Percentiles rank a stretch among this genome's conserved stretches.
Conservation (phyloP, 2,888 invertebrate genomes). For the Caenorhabditis drosophilae region DNA sequence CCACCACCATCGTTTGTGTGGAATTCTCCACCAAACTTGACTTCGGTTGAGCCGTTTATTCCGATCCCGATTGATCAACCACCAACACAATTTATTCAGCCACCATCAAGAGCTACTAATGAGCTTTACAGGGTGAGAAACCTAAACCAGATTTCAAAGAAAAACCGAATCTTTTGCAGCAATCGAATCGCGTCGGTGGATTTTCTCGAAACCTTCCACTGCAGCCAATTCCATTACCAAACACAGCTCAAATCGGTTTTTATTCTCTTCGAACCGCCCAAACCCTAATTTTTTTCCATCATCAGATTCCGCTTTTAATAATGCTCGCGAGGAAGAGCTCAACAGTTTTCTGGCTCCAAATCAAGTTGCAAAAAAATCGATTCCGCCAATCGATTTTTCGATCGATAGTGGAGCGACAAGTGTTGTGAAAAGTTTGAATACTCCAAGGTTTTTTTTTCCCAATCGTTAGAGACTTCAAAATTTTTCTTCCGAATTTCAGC, state of each 20-base stretch:
- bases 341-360: constrained; percentile 16
- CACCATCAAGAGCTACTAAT: background rate
- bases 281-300: background rate
- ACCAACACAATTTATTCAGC: constrained; percentile 9
- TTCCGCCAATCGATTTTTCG: constrained; percentile 35
- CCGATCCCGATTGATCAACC: constrained; percentile 22
- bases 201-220: constrained; percentile 28
- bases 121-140: constrained; percentile 57
- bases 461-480: no score
- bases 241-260: constrained; percentile 11
- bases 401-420: constrained; percentile 26
- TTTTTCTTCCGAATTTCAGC: no score
- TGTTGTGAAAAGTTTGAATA: no score
- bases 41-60: constrained; percentile 22
- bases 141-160: constrained; percentile 45
- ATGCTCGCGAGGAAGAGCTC: constrained; percentile 22
- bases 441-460: no score
- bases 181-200: constrained; percentile 10
- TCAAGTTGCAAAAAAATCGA: constrained; percentile 16
- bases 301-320: constrained; percentile 28
- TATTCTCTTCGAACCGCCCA: background rate
- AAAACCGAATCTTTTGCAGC: constrained; percentile 8
- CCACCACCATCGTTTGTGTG: constrained; percentile 4
- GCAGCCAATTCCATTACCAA: constrained; percentile 29
- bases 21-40: no score